These are phyloP conservation scores for Carabus problematicus DNA, from an alignment of 2,888 invertebrate genomes.

Conservation along the genomic window DNA sequence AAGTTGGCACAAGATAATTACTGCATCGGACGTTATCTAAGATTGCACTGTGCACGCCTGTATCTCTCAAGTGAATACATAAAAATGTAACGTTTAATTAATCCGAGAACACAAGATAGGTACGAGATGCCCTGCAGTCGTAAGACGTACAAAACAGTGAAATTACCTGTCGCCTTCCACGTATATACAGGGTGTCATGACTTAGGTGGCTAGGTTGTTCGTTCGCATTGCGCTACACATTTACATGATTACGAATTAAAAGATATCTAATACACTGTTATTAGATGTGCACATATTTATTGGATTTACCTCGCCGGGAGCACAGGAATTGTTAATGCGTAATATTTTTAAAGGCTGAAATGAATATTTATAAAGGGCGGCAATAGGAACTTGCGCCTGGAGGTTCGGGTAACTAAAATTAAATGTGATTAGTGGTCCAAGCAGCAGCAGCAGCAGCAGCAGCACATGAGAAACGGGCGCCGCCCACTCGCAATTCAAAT, in stretches of 20 bases:
- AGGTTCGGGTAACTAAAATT: too few relatives aligned
- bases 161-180: background rate
- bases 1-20: background rate
- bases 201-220: background rate
- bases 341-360: too few relatives aligned
- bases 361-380: too few relatives aligned
- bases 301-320: too few relatives aligned
- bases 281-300: too few relatives aligned
- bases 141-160: background rate
- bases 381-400: too few relatives aligned
- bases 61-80: background rate
- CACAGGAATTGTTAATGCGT: too few relatives aligned
- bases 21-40: conserved; percentile 5
- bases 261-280: conserved; percentile 3
- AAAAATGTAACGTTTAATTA: conserved; percentile 17
- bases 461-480: too few relatives aligned
- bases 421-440: too few relatives aligned
- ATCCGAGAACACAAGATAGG: background rate
- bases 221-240: background rate
- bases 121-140: background rate
- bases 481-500: too few relatives aligned
- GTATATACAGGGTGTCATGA: background rate
- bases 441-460: too few relatives aligned
- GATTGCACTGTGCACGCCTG: background rate
- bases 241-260: conserved; percentile 1